Evolutionary conservation across 2,888 invertebrate species (phyloP), one percentile per base, ranked within the genome.

Genomic region (Drosophila putrida): DNA sequence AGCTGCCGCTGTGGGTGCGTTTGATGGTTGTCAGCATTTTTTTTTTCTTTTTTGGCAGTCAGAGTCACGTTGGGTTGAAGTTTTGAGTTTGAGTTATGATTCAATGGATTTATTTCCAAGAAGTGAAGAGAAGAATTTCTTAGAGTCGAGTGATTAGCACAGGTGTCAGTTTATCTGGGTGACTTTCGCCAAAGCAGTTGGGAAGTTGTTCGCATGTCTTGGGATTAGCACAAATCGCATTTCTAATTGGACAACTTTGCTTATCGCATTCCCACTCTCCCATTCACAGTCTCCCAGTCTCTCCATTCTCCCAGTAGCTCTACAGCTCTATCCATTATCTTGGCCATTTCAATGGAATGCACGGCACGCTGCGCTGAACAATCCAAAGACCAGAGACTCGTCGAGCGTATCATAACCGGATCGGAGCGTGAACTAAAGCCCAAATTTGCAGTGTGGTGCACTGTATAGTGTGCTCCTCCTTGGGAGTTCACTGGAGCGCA

Each of bases 391-490:
- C 64, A 65, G 77, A 41, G 69, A 46, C 50, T 64, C 65, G 35
- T 78, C 51, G 80, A 84, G 89, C 83, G 83, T 89, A 84, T 89
- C 83, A 89, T 84, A 84, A 84, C 83, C 83, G 83, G 83, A 89
- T 89, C 89, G 72, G 80, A 84, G 83, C 88, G 87, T 83, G 89
- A 88, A 83, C 82, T 77, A 57, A 71, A 77, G 28, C 89, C 84
- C 68, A 68, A 80, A 79, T 71, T 88, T 31, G 31, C 31, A 6
- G 31, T 31, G 31, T 31, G 31, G 9, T 31, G 31, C 8, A 31
- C 2, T 31, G 31, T 9, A 9, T 20, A 20, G 20, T 20, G 15
- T 66, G 43, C 64, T 54, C 65, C 73, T 63, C 57, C 50, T 59
- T 36, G 63, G 50, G 35, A 35, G 70, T 31, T 57, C 76, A 63